Conservation (phyloP, 2,113 vertebrate species). For the Neodon shergylaensis region DNA sequence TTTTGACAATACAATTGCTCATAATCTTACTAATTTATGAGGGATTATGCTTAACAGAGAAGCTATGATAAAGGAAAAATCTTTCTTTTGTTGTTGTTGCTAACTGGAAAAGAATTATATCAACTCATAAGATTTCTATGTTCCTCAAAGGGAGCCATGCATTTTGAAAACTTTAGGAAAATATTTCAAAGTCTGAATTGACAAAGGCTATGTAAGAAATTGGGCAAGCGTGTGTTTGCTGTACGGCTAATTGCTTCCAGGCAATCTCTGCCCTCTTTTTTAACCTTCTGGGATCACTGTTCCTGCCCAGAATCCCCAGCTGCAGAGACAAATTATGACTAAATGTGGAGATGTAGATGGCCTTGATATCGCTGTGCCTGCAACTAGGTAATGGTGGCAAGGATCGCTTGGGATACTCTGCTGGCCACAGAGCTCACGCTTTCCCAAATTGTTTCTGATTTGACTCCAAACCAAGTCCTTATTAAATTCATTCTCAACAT, state of each 20-base stretch:
- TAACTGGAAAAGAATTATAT: neutral
- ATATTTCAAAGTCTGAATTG: neutral
- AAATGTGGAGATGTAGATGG: neutral
- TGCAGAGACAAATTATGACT: neutral
- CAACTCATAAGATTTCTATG: neutral
- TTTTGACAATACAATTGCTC: neutral
- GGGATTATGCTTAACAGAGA: neutral
- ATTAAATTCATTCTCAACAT: neutral
- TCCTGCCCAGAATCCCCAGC: neutral
- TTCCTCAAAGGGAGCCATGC: neutral
- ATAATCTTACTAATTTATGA: neutral
- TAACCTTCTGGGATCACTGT: neutral
- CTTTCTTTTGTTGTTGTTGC: neutral
- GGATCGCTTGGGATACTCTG: neutral
- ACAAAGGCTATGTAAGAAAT: neutral
- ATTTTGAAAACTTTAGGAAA: neutral
- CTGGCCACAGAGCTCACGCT: neutral
- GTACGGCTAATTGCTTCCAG: neutral
- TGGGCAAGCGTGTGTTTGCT: neutral
- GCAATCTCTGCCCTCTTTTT: neutral
- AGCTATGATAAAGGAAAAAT: neutral
- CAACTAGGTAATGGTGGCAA: neutral
- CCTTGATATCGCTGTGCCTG: neutral
- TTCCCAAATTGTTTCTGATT: neutral
- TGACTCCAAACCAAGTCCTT: neutral